These are phyloP conservation scores for Xenopus petersii DNA, from an alignment of 2,797 vertebrate genomes.

Conservation along the genomic window DNA sequence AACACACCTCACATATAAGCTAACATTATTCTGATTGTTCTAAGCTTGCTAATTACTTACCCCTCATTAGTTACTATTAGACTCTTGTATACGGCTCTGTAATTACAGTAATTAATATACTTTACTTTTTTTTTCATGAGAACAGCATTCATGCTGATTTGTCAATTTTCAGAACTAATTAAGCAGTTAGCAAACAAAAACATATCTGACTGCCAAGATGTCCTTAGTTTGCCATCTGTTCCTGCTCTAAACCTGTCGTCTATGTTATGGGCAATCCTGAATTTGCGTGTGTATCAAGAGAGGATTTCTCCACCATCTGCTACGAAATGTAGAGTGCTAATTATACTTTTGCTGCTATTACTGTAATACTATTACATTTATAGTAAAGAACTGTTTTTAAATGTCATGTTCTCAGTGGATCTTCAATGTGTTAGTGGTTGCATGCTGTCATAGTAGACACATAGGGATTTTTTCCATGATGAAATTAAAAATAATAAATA, in stretches of 20 bases:
- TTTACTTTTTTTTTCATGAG: conserved; percentile 80
- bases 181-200: conserved; percentile 92
- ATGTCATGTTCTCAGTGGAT: too few relatives aligned
- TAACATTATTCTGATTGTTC: background rate
- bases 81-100: conserved; percentile 80
- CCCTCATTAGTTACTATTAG: conserved; percentile 66
- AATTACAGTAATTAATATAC: conserved; percentile 61
- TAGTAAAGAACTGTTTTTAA: background rate
- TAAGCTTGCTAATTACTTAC: too few relatives aligned
- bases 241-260: conserved; percentile 87
- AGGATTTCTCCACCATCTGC: conserved; percentile 82
- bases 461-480: too few relatives aligned
- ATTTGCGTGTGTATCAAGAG: conserved; percentile 73
- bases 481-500: too few relatives aligned
- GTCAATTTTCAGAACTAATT: conserved; percentile 98
- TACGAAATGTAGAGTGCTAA: conserved; percentile 78
- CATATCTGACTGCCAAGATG: conserved; percentile 89
- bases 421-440: too few relatives aligned
- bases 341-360: conserved; percentile 75
- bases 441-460: too few relatives aligned
- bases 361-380: background rate
- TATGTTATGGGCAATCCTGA: conserved; percentile 71
- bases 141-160: conserved; percentile 98
- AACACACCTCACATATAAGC: background rate
- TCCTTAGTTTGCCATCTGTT: conserved; percentile 96